Evolutionary conservation across 2,797 vertebrate species (phyloP).

Genomic region (Cephalopachus bancanus): DNA sequence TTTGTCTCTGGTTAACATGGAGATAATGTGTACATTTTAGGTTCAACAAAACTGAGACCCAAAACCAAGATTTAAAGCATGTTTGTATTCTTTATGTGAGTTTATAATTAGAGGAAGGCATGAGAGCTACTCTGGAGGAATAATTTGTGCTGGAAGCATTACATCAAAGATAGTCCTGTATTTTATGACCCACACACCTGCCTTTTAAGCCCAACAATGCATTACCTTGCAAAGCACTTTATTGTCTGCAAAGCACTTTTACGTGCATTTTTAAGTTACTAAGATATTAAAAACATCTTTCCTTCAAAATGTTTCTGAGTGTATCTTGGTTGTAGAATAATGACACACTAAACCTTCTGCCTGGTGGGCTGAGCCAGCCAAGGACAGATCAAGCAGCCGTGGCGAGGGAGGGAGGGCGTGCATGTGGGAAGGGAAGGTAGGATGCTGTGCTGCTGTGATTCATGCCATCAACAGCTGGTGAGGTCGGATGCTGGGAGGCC

Average conservation of each 20-base stretch:
- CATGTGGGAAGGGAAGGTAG: neutral
- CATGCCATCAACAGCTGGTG: neutral
- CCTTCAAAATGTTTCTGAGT: neutral
- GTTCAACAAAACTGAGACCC: slow-evolving; percentile 52
- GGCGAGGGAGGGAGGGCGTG: neutral
- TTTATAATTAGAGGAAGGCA: slow-evolving; percentile 40
- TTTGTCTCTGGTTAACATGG: neutral
- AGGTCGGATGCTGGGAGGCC: neutral
- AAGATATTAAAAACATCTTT: slow-evolving; percentile 10
- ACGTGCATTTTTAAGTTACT: neutral
- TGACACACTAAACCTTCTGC: neutral
- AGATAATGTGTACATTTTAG: neutral
- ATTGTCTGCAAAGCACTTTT: slow-evolving; percentile 34
- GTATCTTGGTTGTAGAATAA: neutral
- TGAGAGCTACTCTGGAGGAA: neutral
- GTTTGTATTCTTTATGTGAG: neutral
- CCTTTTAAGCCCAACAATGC: slow-evolving; percentile 3
- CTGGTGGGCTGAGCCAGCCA: neutral
- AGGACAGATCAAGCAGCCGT: neutral
- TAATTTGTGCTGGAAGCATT: neutral
- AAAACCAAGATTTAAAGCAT: slow-evolving; percentile 34
- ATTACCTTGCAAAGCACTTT: neutral
- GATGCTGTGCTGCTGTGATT: neutral
- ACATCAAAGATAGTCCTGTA: neutral
- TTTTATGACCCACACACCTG: neutral